Conservation (phyloP, 92 coral and sea anemone genomes). For the Chrysogorgia sp. region DNA sequence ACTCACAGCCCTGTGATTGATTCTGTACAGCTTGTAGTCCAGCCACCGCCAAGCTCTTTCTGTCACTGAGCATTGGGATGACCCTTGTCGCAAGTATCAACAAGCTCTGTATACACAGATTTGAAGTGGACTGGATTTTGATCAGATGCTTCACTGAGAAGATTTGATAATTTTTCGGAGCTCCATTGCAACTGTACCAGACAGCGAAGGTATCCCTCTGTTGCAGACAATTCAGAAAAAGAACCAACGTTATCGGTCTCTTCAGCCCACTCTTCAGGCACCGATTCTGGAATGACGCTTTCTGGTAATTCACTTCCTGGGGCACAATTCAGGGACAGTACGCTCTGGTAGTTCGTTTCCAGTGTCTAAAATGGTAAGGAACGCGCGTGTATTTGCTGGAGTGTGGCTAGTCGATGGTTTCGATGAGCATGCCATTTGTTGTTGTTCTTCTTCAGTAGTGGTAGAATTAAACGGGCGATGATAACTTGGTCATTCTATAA, state of each 20-base stretch:
- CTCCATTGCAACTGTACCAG: conserved; percentile 14
- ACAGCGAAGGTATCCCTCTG: conserved; percentile 5
- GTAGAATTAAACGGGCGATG: too few species aligned
- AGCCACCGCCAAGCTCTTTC: neutral
- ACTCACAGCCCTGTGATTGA: neutral
- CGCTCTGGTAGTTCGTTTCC: too few species aligned
- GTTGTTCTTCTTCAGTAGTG: too few species aligned
- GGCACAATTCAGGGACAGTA: too few species aligned
- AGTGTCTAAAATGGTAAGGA: too few species aligned
- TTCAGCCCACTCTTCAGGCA: neutral
- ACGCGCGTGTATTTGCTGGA: too few species aligned
- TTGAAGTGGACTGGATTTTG: conserved; percentile 7
- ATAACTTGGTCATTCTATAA: neutral
- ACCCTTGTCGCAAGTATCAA: conserved; percentile 2
- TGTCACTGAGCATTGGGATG: neutral
- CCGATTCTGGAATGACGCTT: too few species aligned
- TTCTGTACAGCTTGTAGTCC: neutral
- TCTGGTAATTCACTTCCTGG: too few species aligned
- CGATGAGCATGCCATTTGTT: too few species aligned
- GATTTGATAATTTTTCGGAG: too few species aligned
- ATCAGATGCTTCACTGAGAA: neutral
- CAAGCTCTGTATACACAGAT: conserved; percentile 8
- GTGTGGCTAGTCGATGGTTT: too few species aligned
- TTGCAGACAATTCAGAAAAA: too few species aligned
- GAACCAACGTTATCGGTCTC: neutral